A percentile compares a stretch with the other conserved stretches of the same genome.
Conservation (phyloP, 2,113 vertebrate genomes). For the Hypanus sabinus region DNA sequence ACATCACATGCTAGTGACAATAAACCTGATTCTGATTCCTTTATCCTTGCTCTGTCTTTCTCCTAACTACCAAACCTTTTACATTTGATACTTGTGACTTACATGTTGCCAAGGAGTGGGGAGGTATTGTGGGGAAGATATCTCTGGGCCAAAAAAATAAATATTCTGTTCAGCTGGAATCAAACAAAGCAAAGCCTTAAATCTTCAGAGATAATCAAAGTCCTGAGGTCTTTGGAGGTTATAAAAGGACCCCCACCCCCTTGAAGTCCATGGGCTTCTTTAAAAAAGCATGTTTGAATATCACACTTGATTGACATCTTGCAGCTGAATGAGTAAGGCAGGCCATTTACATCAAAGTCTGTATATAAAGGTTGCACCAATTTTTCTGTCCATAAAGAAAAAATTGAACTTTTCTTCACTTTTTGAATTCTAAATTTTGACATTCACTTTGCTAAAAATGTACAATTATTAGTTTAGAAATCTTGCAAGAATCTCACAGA, state of each 20-base stretch:
- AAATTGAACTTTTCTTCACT: too few species aligned
- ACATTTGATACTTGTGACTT: not conserved
- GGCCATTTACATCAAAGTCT: not conserved
- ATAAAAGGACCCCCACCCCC: not conserved
- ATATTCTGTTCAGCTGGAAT: not conserved
- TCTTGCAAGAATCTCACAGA: not conserved
- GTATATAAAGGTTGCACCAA: not conserved
- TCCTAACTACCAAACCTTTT: too few species aligned
- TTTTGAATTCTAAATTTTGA: not conserved
- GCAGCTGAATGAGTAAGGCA: not conserved
- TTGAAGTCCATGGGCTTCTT: not conserved
- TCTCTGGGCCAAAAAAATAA: not conserved
- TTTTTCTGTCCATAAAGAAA: not conserved
- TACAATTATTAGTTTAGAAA: not conserved
- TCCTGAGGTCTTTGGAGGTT: not conserved
- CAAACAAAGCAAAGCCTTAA: not conserved
- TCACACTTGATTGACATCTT: not conserved
- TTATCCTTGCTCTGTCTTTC: not conserved
- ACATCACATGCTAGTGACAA: too few species aligned
- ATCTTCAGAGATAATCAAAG: not conserved
- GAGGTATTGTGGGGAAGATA: too few species aligned
- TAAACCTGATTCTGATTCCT: too few species aligned
- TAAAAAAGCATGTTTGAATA: constrained; percentile 16
- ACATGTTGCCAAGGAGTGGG: not conserved
- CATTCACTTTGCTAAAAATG: not conserved